phyloP scores from a whole-genome alignment of 2,888 invertebrate genomes.

The Plagodis pulveraria region DNA sequence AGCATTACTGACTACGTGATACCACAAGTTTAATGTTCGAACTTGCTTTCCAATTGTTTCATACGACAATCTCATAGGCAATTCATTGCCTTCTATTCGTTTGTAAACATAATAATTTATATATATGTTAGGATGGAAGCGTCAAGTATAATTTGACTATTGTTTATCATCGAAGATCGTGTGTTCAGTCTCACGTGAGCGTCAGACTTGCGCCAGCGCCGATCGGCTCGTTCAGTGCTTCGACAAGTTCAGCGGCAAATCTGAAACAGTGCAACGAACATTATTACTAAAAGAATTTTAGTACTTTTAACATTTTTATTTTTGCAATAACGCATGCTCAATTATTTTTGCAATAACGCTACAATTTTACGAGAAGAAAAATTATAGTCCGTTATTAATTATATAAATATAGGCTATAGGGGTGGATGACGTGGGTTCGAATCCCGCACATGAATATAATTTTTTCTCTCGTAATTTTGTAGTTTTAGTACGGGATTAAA shows the following conservation, averaged over 20 bases:
- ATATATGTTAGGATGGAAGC: constrained; percentile 24
- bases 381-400: too few species aligned
- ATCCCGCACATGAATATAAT: too few species aligned
- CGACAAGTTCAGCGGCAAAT: constrained; percentile 95
- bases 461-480: too few species aligned
- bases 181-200: constrained; percentile 62
- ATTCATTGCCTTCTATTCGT: background rate
- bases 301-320: too few species aligned
- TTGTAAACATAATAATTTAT: background rate
- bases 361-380: too few species aligned
- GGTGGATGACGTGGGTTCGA: too few species aligned
- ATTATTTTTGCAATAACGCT: too few species aligned
- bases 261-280: constrained; percentile 80
- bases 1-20: constrained; percentile 45
- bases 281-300: background rate
- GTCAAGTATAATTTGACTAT: constrained; percentile 42
- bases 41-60: constrained; percentile 8
- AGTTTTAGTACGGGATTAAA: too few species aligned
- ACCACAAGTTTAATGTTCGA: constrained; percentile 61
- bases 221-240: constrained; percentile 86
- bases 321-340: too few species aligned
- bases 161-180: constrained; percentile 50
- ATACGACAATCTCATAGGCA: background rate
- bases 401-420: too few species aligned
- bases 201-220: constrained; percentile 57